phyloP scores from a whole-genome alignment of 2,113 vertebrate species.

The Crotalus tigris region DNA sequence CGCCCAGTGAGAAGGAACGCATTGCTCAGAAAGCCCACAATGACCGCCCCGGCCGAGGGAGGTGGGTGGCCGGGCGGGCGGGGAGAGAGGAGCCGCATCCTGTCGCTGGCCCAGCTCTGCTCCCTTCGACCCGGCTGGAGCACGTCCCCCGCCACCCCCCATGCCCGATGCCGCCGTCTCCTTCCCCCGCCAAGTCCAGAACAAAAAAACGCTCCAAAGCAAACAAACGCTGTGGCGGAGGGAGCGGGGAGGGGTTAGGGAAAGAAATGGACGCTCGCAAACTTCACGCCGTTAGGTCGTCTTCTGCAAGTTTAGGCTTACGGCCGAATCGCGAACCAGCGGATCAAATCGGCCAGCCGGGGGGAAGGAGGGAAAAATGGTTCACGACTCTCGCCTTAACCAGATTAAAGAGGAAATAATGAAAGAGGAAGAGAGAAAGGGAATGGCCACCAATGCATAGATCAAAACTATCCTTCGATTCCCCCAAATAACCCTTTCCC shows the following conservation, averaged over 20 bases:
- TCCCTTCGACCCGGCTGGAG: constrained; percentile 3
- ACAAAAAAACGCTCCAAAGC: background rate
- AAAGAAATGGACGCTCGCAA: background rate
- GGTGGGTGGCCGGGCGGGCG: background rate
- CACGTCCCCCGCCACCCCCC: background rate
- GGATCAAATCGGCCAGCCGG: background rate
- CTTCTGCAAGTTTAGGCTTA: background rate
- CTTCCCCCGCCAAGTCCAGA: background rate
- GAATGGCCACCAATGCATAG: background rate
- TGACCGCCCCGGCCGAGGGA: constrained; percentile 15
- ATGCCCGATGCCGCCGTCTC: background rate
- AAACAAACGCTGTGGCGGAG: background rate
- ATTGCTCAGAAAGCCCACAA: constrained; percentile 60
- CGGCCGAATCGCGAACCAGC: background rate
- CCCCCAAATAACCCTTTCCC: background rate
- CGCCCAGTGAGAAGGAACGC: constrained; percentile 65
- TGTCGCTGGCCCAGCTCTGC: constrained; percentile 3
- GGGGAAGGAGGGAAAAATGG: no score
- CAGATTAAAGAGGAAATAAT: background rate
- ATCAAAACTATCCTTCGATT: background rate
- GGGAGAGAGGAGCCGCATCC: constrained; percentile 7
- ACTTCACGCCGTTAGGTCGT: background rate
- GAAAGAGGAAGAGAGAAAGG: background rate
- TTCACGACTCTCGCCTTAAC: background rate
- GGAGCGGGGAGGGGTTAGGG: background rate